Evolutionary conservation across 2,888 invertebrate species (phyloP), one percentile per base, ranked within the genome.

Genomic region (Chloroclystis v-ata): DNA sequence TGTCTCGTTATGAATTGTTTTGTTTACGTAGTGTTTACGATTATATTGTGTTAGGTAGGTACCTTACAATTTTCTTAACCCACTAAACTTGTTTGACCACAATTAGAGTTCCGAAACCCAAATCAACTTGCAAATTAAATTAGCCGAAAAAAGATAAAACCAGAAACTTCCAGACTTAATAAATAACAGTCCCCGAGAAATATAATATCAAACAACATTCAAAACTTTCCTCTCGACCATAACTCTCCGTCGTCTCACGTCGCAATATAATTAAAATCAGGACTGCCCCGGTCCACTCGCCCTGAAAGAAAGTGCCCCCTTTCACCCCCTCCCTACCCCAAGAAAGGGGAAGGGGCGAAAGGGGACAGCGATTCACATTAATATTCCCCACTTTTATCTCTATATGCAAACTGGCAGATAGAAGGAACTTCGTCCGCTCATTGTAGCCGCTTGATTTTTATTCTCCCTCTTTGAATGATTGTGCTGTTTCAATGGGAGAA

Each of bases 301-400:
- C 71, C 71, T 73, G 73, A 78, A 82, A 81, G 84, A 77, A 78
- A 81, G 72, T 74, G 69, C 75, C 76, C 72, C 66, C 54, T 52
- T 56, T 49, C 39, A 40, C 63, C 53, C 65, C 57, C 49, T 53
- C 49, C n/a, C 54, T 54, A 55, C 49, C 61, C 65, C 65, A 54
- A 40, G 50, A 50, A 55, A 50, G 61, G 56, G 57, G 61, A 62
- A 20, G 63, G 63, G 64, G 62, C 20, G 55, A 59, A 51, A 50
- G 67, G 69, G 61, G 70, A 58, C 65, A 79, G 76, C 77, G 78
- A 81, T 80, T 78, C 86, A 81, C 86, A 87, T 87, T 87, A 87
- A 86, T 87, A 87, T 87, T 86, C 87, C 84, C 85, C 79, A 85
- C 86, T 87, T 87, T 87, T 87, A 87, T 87, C 87, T 87, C 87